Percentiles rank a stretch among this genome's conserved stretches.
phyloP scores from a whole-genome alignment of 2,888 invertebrate species.

The Caenorhabditis auriculariae region DNA sequence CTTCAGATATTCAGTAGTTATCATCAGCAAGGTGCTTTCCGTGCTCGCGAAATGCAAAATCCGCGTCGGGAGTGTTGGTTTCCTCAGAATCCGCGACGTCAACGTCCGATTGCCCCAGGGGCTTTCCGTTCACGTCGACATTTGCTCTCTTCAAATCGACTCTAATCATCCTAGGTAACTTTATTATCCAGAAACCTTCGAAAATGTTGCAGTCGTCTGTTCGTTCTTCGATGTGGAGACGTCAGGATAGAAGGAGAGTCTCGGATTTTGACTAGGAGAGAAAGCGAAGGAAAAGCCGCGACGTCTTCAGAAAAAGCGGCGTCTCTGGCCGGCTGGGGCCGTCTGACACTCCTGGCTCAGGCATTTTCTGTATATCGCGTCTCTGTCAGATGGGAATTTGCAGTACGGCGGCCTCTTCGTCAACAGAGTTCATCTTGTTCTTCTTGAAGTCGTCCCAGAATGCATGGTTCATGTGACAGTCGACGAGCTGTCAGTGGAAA shows the following conservation, averaged over 20 bases:
- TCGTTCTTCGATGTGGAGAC: constrained; percentile 50
- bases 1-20: constrained; percentile 62
- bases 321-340: not conserved
- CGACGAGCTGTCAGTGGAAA: constrained; percentile 59
- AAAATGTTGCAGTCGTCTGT: constrained; percentile 11
- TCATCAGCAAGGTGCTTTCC: constrained; percentile 61
- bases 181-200: no score
- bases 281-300: not conserved
- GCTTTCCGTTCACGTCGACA: constrained; percentile 29
- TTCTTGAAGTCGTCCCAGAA: constrained; percentile 64
- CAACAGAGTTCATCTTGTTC: constrained; percentile 64
- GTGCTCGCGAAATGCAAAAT: constrained; percentile 17
- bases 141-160: constrained; percentile 13
- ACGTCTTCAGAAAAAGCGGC: not conserved
- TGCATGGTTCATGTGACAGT: constrained; percentile 65
- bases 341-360: constrained; percentile 5
- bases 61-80: constrained; percentile 35
- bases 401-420: constrained; percentile 64
- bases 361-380: not conserved
- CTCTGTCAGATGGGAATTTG: constrained; percentile 5
- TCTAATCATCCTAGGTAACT: constrained; percentile 12
- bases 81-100: constrained; percentile 39
- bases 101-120: constrained; percentile 20
- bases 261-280: not conserved
- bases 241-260: constrained; percentile 56